A percentile compares a stretch with the other conserved stretches of the same genome.
Conservation (phyloP, 2,113 vertebrate genomes). For the Oreochromis spilurus region DNA sequence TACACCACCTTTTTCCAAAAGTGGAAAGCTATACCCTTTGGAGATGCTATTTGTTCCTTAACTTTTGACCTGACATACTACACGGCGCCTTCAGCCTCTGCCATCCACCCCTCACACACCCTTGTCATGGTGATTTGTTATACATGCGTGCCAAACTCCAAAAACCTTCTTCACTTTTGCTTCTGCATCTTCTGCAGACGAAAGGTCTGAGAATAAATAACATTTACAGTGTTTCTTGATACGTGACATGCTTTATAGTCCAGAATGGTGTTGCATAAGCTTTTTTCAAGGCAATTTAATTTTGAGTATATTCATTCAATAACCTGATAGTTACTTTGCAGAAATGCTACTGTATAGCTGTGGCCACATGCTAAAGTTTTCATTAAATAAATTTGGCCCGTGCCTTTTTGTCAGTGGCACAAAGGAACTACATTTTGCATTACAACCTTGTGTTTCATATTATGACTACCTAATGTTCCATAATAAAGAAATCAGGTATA, state of each 20-base stretch:
- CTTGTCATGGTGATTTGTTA: constrained; percentile 32
- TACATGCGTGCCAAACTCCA: background rate
- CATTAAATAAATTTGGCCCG: background rate
- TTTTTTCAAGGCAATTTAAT: background rate
- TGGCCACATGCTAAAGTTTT: background rate
- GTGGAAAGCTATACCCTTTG: constrained; percentile 35
- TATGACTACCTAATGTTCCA: background rate
- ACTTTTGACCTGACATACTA: constrained; percentile 42
- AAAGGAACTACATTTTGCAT: background rate
- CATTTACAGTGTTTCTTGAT: background rate
- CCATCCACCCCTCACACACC: background rate
- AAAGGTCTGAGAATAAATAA: background rate
- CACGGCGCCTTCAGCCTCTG: constrained; percentile 3
- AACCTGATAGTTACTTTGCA: background rate
- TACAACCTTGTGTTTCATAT: background rate
- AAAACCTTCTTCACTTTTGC: background rate
- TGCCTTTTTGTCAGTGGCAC: background rate
- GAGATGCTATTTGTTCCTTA: background rate
- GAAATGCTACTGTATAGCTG: background rate
- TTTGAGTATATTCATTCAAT: background rate
- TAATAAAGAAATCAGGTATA: background rate
- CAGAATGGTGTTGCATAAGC: background rate
- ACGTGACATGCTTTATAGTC: background rate
- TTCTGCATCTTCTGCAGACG: background rate
- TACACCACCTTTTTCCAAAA: constrained; percentile 43